phyloP scores from a whole-genome alignment of 2,888 invertebrate genomes.

The Eurytoma californica region DNA sequence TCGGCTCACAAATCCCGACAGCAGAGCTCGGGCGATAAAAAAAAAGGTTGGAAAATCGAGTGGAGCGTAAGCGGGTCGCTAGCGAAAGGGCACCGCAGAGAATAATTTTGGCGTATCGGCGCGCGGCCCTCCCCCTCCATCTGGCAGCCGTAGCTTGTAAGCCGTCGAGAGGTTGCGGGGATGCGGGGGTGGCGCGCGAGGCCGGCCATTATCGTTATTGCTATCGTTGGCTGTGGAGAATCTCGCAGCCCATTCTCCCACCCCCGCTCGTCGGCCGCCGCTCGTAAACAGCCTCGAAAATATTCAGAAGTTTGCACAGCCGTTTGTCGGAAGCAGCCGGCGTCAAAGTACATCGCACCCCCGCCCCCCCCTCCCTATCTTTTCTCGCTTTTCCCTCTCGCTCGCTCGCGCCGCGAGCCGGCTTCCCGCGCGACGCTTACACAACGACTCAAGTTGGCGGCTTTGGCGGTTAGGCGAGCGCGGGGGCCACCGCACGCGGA shows the following conservation, averaged over 20 bases:
- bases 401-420: slow-evolving; percentile 2
- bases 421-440: slow-evolving; percentile 38
- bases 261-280: slow-evolving; percentile 20
- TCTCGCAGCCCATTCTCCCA: slow-evolving; percentile 15
- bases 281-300: slow-evolving; percentile 59
- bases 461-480: slow-evolving; percentile 54
- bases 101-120: slow-evolving; percentile 9
- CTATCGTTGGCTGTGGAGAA: slow-evolving; percentile 26
- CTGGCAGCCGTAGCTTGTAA: slow-evolving; percentile 20
- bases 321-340: slow-evolving; percentile 60
- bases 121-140: neutral
- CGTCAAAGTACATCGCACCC: slow-evolving; percentile 58
- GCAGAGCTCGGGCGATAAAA: neutral
- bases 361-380: slow-evolving; percentile 15
- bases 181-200: neutral
- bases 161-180: neutral
- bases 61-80: neutral
- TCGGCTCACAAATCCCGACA: slow-evolving; percentile 11
- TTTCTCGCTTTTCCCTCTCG: slow-evolving; percentile 32
- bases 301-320: slow-evolving; percentile 58
- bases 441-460: slow-evolving; percentile 54
- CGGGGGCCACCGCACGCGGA: slow-evolving; percentile 49
- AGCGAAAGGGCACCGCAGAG: slow-evolving; percentile 14
- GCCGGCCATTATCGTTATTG: slow-evolving; percentile 56
- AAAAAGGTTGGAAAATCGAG: neutral